Base-by-base conservation (phyloP, 2,797 vertebrate genomes). In the Danionella dracula region DNA sequence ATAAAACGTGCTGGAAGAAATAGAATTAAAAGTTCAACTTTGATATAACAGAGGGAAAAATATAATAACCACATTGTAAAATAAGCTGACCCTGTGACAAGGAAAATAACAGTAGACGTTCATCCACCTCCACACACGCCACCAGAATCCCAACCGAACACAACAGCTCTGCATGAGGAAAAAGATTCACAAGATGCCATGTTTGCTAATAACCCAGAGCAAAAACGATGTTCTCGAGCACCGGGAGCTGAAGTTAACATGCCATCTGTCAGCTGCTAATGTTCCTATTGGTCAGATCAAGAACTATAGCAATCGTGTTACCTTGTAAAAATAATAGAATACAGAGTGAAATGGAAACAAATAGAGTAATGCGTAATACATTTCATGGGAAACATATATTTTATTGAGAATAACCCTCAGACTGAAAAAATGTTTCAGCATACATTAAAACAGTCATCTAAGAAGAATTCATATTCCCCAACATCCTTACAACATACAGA, bases 111-210 rank as follows among this genome's bases (percentile, higher is more conserved):
- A 44, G n/a, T 40, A 67, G 61, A 62, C 51, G 34, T 23, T 45
- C 10, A 58, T 68, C 60, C 58, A 48, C 23, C 59, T 27, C 12
- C 27, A 32, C 37, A 49, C 35, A 56, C 57, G 19, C 42, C 31
- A 44, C 63, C 48, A 57, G 57, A n/a, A 27, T 11, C 8, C 12
- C 40, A 29, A 6, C 35, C 20, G 29, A 23, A 29, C 27, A 57
- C 66, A 65, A 27, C 46, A 42, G 23, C 55, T 63, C 27, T 40
- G 11, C 23, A 37, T 59, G 56, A 65, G 55, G 55, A 59, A 21
- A 69, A 60, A 59, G 59, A 68, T 70, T n/a, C 66, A 72, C 60
- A 55, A 67, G 10, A 40, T 57, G 57, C 57, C 50, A 32, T 53
- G 65, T 68, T 54, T 44, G 16, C 49, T 59, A 68, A 68, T 65